These are phyloP conservation scores for Spilarctia lutea DNA, from an alignment of 2,888 invertebrate species.

Conservation along the genomic window DNA sequence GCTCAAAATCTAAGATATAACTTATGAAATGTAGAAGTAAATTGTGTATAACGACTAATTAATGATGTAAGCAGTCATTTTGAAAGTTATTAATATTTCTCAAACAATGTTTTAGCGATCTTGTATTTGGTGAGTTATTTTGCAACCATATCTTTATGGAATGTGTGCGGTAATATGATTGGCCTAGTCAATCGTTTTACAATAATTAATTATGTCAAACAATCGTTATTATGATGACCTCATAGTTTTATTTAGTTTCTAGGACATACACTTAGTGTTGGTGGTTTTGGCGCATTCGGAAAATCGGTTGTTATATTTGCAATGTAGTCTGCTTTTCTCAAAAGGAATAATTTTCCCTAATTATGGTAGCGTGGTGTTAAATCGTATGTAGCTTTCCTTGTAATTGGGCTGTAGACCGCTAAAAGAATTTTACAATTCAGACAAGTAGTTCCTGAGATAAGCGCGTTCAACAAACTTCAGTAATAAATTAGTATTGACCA, in stretches of 20 bases:
- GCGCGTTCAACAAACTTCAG: too few relatives aligned
- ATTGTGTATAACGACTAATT: slow-evolving; percentile 39
- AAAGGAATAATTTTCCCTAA: too few relatives aligned
- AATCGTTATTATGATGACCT: slow-evolving; percentile 16
- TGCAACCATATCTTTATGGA: slow-evolving; percentile 20
- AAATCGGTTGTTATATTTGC: too few relatives aligned
- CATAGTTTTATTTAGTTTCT: background rate
- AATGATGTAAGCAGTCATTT: slow-evolving; percentile 36
- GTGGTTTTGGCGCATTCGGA: too few relatives aligned
- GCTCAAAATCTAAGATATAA: slow-evolving; percentile 7
- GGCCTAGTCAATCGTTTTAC: slow-evolving; percentile 10
- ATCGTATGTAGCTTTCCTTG: too few relatives aligned
- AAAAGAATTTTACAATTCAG: too few relatives aligned
- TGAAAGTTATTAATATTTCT: slow-evolving; percentile 37
- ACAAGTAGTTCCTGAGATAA: too few relatives aligned
- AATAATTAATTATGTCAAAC: slow-evolving; percentile 22
- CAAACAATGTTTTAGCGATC: slow-evolving; percentile 32
- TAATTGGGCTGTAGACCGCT: too few relatives aligned
- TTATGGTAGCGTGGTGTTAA: too few relatives aligned
- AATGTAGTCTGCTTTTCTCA: too few relatives aligned
- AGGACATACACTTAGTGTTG: background rate
- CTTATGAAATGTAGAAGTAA: slow-evolving; percentile 30
- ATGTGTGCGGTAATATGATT: slow-evolving; percentile 13
- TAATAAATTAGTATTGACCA: too few relatives aligned
- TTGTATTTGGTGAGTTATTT: slow-evolving; percentile 34